Base-by-base conservation (phyloP, 2,888 invertebrate species). In the Endotricha flammealis region DNA sequence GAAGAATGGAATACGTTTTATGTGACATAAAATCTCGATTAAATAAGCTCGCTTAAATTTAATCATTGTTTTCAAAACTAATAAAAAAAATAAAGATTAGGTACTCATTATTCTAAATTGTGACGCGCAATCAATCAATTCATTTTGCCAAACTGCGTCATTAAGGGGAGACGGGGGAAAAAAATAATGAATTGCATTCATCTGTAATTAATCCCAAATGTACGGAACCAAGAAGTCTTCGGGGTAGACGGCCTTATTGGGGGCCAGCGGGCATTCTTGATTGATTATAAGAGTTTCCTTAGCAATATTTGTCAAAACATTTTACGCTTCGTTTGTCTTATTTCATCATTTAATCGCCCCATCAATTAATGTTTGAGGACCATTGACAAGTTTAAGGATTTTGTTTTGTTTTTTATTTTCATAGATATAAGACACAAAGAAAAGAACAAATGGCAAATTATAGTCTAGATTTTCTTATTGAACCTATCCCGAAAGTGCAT, bases 271-370 rank as follows among this genome's bases (percentile, higher is more conserved):
- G 41, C 37, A 39, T 38, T 39, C 42, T 51, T 76, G 75, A 78
- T 77, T 75, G 71, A 78, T 77, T 64, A 60, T 53, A 57, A 53
- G 57, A 65, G 61, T 61, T 68, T 66, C 59, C 58, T 62, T 64
- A 62, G 57, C 62, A 71, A 73, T 70, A 73, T 77, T 77, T 76
- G 77, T 79, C 76, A 77, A 77, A 79, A 76, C 67, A 70, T 73
- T 75, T 74, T 69, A 67, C 61, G 55, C 50, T 47, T 60, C 48
- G 60, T 44, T 52, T 60, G 44, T 49, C 53, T 52, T 58, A 51
- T 53, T 49, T 50, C 53, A 42, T 44, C 47, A 33, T 38, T 44
- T 34, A n/a, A n/a, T n/a, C n/a, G n/a, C n/a, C n/a, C n/a, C 39
- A 43, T 53, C 49, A 50, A 50, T 47, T 48, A 48, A 36, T 38